These are phyloP conservation scores for Teleogryllus occipitalis DNA, from an alignment of 1,140 invertebrate genomes.

Conservation along the genomic window DNA sequence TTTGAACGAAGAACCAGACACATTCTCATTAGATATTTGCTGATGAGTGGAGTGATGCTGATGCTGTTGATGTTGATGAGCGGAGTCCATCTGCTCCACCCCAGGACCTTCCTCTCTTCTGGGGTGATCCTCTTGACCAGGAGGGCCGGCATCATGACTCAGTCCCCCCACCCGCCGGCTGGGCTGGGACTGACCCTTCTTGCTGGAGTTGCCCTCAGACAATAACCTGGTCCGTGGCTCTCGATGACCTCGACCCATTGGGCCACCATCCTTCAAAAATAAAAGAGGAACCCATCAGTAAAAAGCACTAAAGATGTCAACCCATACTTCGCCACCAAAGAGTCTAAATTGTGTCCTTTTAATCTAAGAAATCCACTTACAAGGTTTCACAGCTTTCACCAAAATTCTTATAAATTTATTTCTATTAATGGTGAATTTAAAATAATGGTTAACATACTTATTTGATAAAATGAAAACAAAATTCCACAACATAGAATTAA, in stretches of 20 bases:
- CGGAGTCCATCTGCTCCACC: background rate
- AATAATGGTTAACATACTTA: too few species aligned
- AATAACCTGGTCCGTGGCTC: slow-evolving; percentile 33
- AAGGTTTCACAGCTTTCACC: too few species aligned
- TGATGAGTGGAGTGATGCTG: background rate
- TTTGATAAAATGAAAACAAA: too few species aligned
- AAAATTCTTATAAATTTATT: too few species aligned
- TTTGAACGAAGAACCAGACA: background rate
- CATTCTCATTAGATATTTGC: too few species aligned
- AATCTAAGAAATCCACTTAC: too few species aligned
- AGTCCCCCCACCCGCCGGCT: background rate
- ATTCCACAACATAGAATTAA: too few species aligned
- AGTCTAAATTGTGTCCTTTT: too few species aligned
- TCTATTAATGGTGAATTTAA: too few species aligned
- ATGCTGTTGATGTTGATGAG: background rate
- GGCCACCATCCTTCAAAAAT: background rate
- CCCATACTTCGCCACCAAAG: too few species aligned
- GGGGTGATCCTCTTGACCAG: background rate
- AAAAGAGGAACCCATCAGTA: background rate
- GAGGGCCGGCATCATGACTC: background rate
- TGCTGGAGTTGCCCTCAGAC: slow-evolving; percentile 33
- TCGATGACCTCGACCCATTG: slow-evolving; percentile 21
- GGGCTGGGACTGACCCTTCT: slow-evolving; percentile 15
- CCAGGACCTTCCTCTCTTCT: background rate
- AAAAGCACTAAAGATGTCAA: background rate